Base-by-base conservation (phyloP, 2,797 vertebrate genomes). In the Merluccius polli region DNA sequence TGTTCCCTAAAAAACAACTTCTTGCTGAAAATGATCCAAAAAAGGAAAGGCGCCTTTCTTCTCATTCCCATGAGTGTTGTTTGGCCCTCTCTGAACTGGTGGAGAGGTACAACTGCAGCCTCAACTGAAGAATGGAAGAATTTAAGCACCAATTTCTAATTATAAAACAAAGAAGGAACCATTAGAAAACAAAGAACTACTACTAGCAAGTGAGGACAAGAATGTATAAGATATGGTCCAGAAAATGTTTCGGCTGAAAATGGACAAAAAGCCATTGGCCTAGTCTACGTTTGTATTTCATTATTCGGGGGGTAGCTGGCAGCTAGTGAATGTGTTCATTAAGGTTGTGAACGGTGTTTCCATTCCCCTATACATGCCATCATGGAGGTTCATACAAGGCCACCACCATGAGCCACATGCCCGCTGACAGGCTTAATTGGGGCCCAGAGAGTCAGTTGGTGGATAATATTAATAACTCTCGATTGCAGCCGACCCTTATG, bases 381-480 rank as follows among this genome's bases (percentile, higher is more conserved):
- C 7, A 2, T n/a, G 21, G 52, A 59, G 52, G 52, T 59, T 59
- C 52, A 59, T 21, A n/a, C 52, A n/a, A 24, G 21, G 52, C 21
- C 1, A 59, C 8, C 21, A 15, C 52, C 21, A 7, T 7, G 4
- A n/a, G 21, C 52, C 65, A 68, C 75, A 59, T 77, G 36, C 41
- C 59, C 32, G 70, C 44, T 74, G 73, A 81, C 75, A 72, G 30
- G 82, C 80, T 71, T 75, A 18, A 85, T 84, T 74, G 79, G 84
- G 59, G 84, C 75, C 79, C n/a, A 75, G 27, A 68, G 75, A 78
- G 74, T 83, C 76, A 83, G 85, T 77, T 85, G 87, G 90, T 86
- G 87, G 90, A 88, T 86, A 85, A 89, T 93, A 92, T 92, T 92
- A 92, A 92, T 92, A 93, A 92, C 90, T 83, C 88, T 86, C 77